Percentiles rank a stretch among this genome's conserved stretches.
These are phyloP conservation scores for Pangasius mekongensis DNA, from an alignment of 2,797 vertebrate genomes.

Conservation along the genomic window DNA sequence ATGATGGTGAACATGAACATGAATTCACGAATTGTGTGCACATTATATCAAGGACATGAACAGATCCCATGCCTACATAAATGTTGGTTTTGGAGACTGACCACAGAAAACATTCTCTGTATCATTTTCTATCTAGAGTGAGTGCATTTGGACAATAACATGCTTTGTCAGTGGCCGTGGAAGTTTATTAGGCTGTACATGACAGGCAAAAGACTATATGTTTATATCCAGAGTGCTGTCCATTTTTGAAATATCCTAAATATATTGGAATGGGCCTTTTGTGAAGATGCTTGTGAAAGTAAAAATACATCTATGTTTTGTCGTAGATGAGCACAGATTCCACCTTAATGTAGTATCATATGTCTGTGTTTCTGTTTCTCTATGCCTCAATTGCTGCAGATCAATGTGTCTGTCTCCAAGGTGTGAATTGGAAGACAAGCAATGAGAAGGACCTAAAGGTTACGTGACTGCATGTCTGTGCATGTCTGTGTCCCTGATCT, in stretches of 20 bases:
- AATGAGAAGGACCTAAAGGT: conserved; percentile 23
- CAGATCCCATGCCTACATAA: conserved; percentile 10
- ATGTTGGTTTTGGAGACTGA: neutral
- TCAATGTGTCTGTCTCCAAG: conserved; percentile 53
- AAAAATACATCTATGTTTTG: neutral
- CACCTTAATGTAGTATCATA: conserved; percentile 9
- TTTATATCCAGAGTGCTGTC: neutral
- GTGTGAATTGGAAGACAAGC: conserved; percentile 34
- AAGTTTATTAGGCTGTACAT: neutral
- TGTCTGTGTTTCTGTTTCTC: conserved; percentile 33
- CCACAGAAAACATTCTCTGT: conserved; percentile 18
- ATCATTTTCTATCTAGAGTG: conserved; percentile 12
- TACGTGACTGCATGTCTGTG: conserved; percentile 16
- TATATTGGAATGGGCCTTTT: neutral
- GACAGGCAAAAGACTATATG: neutral
- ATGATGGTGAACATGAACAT: neutral
- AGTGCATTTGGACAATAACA: conserved; percentile 2
- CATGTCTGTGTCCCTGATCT: conserved; percentile 15
- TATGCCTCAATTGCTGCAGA: conserved; percentile 31
- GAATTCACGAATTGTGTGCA: neutral
- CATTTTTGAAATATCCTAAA: neutral
- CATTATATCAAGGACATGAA: neutral
- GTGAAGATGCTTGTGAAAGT: neutral
- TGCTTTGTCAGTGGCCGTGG: neutral
- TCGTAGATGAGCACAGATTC: neutral